Base-by-base conservation (phyloP, 1,140 invertebrate genomes). In the Megathymus violae region DNA sequence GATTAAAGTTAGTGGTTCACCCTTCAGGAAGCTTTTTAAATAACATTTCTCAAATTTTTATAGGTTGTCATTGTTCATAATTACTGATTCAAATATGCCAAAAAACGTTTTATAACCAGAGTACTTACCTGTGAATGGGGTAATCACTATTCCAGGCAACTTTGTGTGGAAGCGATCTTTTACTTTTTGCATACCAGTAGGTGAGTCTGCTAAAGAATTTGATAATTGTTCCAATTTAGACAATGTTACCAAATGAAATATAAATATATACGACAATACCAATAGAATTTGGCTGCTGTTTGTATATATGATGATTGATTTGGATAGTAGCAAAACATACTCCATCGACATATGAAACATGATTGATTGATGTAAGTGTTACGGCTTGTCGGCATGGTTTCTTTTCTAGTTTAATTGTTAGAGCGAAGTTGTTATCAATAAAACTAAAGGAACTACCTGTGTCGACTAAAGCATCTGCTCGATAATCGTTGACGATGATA, bases 271-370 rank as follows among this genome's bases (percentile, higher is more conserved):
- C n/a, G n/a, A n/a, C n/a, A n/a, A n/a, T n/a, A n/a, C n/a, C n/a
- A n/a, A n/a, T n/a, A n/a, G n/a, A n/a, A n/a, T n/a, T n/a, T n/a
- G n/a, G n/a, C n/a, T 44, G n/a, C 5, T 65, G 25, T 62, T 65
- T 44, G n/a, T 71, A 69, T 6, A 15, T 25, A 48, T 75, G 50
- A 4, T 62, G 31, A 4, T 48, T 25, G 1, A 75, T 56, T 38
- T 48, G 6, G 1, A 71, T 48, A n/a, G n/a, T n/a, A n/a, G n/a
- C n/a, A n/a, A n/a, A n/a, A n/a, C n/a, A n/a, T n/a, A n/a, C n/a
- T n/a, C n/a, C n/a, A n/a, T n/a, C n/a, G n/a, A n/a, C n/a, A n/a
- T n/a, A n/a, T n/a, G n/a, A n/a, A n/a, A n/a, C n/a, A n/a, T n/a
- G n/a, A n/a, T n/a, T n/a, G n/a, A n/a, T n/a, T n/a, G n/a, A n/a